Base-by-base conservation (phyloP, 1,140 invertebrate genomes). In the Coelopa frigida region DNA sequence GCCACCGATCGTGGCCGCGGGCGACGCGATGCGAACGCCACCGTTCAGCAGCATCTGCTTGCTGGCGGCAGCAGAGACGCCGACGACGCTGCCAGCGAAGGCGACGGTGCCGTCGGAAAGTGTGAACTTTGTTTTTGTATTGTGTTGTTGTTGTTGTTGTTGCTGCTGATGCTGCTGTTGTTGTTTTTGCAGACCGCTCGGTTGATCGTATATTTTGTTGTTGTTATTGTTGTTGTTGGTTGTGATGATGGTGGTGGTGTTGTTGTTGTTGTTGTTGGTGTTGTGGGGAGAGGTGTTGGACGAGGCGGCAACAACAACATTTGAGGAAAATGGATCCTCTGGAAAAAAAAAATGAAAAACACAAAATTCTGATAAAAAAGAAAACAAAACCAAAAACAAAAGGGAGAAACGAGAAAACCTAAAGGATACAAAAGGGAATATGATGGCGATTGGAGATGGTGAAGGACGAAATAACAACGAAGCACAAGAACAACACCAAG, bases 41-140 rank as follows among this genome's bases (percentile, higher is more conserved):
- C 39, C 38, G 20, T 46, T 31, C 20, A 51, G 20, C 41, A 58
- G 18, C 46, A 60, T 62, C 35, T 58, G 61, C 51, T 63, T 62
- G 11, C 43, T 35, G 39, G 49, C 48, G 27, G 56, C 42, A 38
- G 44, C 46, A 18, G 36, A 42, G 11, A 38, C 45, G 11, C 44
- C 12, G 38, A 40, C 32, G 48, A 35, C 24, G 36, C 32, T 44
- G 29, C 32, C 31, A 37, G n/a, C n/a, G 17, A 24, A 0, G 29
- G 4, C 33, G n/a, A 12, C 24, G 18, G 8, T 21, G 36, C 5
- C 24, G 5, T n/a, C n/a, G n/a, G n/a, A n/a, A n/a, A n/a, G n/a
- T n/a, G n/a, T n/a, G n/a, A n/a, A n/a, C n/a, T n/a, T n/a, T n/a
- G n/a, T n/a, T 23, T 18, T 42, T 45, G 41, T 24, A 48, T 46